These are phyloP conservation scores for Aproaerema taeniolella DNA, from an alignment of 2,888 invertebrate species.

Conservation along the genomic window DNA sequence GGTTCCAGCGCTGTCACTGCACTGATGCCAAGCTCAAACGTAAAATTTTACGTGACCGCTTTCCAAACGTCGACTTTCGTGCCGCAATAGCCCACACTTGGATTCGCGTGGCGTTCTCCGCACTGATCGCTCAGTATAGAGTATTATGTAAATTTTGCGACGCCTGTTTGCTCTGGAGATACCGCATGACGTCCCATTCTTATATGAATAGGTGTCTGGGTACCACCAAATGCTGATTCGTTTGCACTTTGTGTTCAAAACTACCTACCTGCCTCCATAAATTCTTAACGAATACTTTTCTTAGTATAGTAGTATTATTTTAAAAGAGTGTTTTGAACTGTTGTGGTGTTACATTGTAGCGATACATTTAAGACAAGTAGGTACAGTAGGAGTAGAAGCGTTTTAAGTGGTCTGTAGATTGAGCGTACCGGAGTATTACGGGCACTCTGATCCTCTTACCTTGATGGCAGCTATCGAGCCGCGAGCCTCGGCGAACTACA, in stretches of 20 bases:
- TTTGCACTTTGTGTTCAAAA: background rate
- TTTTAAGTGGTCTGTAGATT: constrained; percentile 30
- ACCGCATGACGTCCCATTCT: constrained; percentile 29
- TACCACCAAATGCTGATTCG: constrained; percentile 2
- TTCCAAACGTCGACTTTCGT: constrained; percentile 61
- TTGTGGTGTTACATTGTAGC: too few relatives aligned
- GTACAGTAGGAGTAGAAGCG: too few relatives aligned
- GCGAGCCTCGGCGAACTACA: constrained; percentile 13
- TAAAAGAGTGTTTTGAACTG: too few relatives aligned
- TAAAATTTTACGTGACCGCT: constrained; percentile 77
- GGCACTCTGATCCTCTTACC: constrained; percentile 59
- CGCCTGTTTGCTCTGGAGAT: constrained; percentile 38
- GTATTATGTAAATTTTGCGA: constrained; percentile 60
- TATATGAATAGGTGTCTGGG: constrained; percentile 20
- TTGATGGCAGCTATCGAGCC: constrained; percentile 45
- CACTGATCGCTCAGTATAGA: constrained; percentile 47
- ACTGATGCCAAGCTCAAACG: constrained; percentile 64
- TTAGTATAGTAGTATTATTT: too few relatives aligned
- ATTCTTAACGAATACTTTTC: too few relatives aligned
- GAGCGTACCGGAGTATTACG: constrained; percentile 40
- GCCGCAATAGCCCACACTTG: constrained; percentile 57
- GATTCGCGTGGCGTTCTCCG: constrained; percentile 31
- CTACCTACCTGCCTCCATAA: too few relatives aligned
- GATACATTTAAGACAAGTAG: too few relatives aligned
- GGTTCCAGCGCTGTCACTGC: constrained; percentile 61